A percentile compares a stretch with the other conserved stretches of the same genome.
These are phyloP conservation scores for Argyrosomus regius DNA, from an alignment of 2,797 vertebrate species.

Conservation along the genomic window DNA sequence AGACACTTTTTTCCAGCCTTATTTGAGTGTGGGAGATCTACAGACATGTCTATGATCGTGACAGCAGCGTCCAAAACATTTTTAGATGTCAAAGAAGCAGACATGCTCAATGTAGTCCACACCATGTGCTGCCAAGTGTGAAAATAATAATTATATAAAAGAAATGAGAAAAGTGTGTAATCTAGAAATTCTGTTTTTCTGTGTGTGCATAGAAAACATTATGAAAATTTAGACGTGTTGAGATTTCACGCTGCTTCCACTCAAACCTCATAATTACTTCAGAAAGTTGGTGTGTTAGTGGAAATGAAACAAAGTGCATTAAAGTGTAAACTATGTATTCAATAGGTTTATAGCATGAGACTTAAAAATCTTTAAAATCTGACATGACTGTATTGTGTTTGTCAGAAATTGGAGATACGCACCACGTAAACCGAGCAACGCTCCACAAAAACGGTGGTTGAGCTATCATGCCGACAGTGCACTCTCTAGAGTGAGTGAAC, in stretches of 20 bases:
- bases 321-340: neutral
- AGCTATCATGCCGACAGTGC: constrained; percentile 52
- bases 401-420: constrained; percentile 22
- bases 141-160: neutral
- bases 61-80: neutral
- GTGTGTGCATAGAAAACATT: neutral
- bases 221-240: neutral
- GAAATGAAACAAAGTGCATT: neutral
- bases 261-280: neutral
- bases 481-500: constrained; percentile 77
- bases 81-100: neutral
- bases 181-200: neutral
- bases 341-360: neutral
- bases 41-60: neutral
- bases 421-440: constrained; percentile 22
- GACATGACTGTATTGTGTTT: constrained; percentile 7
- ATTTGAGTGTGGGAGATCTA: neutral
- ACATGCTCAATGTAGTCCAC: neutral
- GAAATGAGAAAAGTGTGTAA: neutral
- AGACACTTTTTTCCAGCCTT: neutral
- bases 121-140: neutral
- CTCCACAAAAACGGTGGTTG: constrained; percentile 10
- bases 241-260: neutral
- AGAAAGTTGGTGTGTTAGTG: neutral
- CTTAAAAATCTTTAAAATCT: constrained; percentile 1